Percentiles rank a stretch among this genome's conserved stretches.
phyloP scores from a whole-genome alignment of 1,140 invertebrate species.

The Drosophila sturtevanti region DNA sequence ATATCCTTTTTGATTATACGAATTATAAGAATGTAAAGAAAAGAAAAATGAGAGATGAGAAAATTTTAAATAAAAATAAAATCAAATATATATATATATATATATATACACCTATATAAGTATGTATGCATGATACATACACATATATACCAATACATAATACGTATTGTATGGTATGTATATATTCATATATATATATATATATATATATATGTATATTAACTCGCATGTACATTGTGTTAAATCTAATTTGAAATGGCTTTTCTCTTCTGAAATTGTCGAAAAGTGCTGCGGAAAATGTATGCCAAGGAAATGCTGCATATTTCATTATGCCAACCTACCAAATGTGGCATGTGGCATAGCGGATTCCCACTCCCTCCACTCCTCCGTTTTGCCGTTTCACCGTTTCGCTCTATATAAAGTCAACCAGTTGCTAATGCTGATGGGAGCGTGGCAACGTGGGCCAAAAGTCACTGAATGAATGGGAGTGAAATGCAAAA shows the following conservation, averaged over 20 bases:
- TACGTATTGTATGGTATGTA: not conserved
- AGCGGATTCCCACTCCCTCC: constrained; percentile 17
- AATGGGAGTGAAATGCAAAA: constrained; percentile 20
- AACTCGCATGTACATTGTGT: constrained; percentile 35
- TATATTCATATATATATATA: not conserved
- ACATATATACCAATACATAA: not conserved
- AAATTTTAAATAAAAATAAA: constrained; percentile 56
- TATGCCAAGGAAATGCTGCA: constrained; percentile 8
- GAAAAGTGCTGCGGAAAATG: constrained; percentile 1
- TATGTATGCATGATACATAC: no score
- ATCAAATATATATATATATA: constrained; percentile 5
- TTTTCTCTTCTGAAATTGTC: not conserved
- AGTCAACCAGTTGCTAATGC: constrained; percentile 58
- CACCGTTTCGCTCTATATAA: not conserved
- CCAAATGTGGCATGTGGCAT: constrained; percentile 27
- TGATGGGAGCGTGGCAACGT: not conserved
- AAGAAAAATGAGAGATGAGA: constrained; percentile 24
- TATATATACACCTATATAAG: not conserved
- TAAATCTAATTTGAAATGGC: constrained; percentile 36
- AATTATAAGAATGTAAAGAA: constrained; percentile 37
- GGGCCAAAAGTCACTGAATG: constrained; percentile 9
- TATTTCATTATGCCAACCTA: constrained; percentile 8
- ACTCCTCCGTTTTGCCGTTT: not conserved
- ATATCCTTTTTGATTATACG: constrained; percentile 35
- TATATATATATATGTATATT: not conserved